Evolutionary conservation across 1,140 invertebrate genomes (phyloP).

Genomic region (Telenomus remus): DNA sequence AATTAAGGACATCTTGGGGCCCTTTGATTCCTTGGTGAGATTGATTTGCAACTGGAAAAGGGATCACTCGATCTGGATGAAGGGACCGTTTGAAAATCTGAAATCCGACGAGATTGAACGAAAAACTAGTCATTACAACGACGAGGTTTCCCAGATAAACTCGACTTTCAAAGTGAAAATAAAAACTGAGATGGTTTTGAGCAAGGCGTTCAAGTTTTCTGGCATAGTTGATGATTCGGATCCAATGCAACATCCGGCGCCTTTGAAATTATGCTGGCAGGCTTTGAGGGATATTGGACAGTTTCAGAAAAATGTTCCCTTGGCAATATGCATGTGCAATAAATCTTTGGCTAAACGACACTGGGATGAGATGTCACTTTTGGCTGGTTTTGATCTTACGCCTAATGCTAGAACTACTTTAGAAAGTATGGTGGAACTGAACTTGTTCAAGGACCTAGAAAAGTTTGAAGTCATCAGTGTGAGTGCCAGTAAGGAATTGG

Average conservation of each 20-base stretch:
- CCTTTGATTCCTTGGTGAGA: constrained; percentile 70
- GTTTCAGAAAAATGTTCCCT: constrained; percentile 79
- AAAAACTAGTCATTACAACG: constrained; percentile 72
- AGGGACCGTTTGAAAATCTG: constrained; percentile 81
- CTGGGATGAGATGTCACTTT: constrained; percentile 82
- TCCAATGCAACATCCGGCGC: constrained; percentile 77
- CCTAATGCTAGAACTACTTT: constrained; percentile 81
- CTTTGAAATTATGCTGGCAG: constrained; percentile 77
- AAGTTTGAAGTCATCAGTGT: constrained; percentile 81
- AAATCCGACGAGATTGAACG: constrained; percentile 75
- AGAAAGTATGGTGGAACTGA: constrained; percentile 78
- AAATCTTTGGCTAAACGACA: constrained; percentile 80
- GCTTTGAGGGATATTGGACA: constrained; percentile 76
- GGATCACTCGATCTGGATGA: constrained; percentile 81
- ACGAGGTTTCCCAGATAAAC: constrained; percentile 77
- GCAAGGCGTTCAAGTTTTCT: constrained; percentile 70
- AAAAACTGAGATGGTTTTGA: constrained; percentile 74
- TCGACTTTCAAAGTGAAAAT: constrained; percentile 79
- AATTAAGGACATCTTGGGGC: constrained; percentile 71
- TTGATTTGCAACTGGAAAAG: constrained; percentile 80
- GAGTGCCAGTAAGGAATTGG: constrained; percentile 81
- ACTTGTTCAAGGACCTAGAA: constrained; percentile 78
- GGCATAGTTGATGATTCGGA: constrained; percentile 78
- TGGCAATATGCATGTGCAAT: constrained; percentile 82
- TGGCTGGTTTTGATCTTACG: constrained; percentile 79